Evolutionary conservation across 2,797 vertebrate species (phyloP).

Genomic region (Rhinoraja longicauda): DNA sequence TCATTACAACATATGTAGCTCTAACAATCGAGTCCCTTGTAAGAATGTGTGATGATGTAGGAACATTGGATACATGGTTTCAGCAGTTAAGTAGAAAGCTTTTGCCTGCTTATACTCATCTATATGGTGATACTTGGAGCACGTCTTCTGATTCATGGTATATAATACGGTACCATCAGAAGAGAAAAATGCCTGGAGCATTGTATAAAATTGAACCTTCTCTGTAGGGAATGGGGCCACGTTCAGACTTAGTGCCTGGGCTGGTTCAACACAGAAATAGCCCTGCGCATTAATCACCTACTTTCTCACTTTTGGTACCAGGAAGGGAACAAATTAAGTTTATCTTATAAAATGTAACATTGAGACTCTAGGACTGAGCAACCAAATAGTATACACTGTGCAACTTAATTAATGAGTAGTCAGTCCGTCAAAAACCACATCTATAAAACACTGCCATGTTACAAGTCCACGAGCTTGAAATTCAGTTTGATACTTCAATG

Average conservation of each 20-base stretch:
- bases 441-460: neutral
- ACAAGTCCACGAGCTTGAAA: neutral
- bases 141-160: neutral
- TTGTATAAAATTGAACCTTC: neutral
- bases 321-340: neutral
- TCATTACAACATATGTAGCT: neutral
- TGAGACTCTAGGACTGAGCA: neutral
- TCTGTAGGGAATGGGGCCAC: neutral
- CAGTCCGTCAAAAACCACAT: neutral
- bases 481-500: neutral
- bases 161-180: neutral
- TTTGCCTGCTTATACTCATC: neutral
- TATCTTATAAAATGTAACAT: neutral
- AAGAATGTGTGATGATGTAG: neutral
- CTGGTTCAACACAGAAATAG: neutral
- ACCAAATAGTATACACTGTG: neutral
- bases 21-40: conserved; percentile 14
- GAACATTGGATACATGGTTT: neutral
- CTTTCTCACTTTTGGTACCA: neutral
- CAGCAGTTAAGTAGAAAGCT: neutral
- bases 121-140: neutral
- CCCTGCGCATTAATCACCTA: neutral
- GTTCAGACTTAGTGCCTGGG: neutral
- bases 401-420: neutral
- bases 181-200: neutral